Base-by-base conservation (phyloP, 1,140 invertebrate species). In the Prorops nasuta region DNA sequence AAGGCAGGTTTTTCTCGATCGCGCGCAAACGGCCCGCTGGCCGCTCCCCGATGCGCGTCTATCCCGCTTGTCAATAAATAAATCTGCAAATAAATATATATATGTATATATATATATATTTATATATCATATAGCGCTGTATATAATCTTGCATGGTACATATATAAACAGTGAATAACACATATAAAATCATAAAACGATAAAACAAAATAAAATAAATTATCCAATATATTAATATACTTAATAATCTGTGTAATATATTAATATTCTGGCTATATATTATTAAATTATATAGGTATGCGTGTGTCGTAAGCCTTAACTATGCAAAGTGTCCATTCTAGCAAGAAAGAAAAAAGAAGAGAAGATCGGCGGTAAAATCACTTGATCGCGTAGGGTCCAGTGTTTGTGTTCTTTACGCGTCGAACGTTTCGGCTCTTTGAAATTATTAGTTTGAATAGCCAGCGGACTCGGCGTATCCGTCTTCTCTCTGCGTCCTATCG, bases 181-280 rank as follows among this genome's bases (percentile, higher is more conserved):
- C 71, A 66, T 69, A 71, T 76, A 77, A 76, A 76, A 76, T 76
- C 69, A 73, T 74, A 76, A 77, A 77, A 77, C 72, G 67, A 72
- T 74, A 76, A 77, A 74, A 77, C 71, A 74, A 74, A 77, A 76
- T 74, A 74, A 70, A 77, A 74, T 70, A 71, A 71, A 70, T 71
- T 69, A 75, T 73, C 59, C 61, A 67, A 74, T 74, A 77, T 76
- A 77, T 74, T 74, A 70, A 65, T 65, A 69, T 74, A 64, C 60
- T 64, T 65, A 69, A 69, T 63, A 65, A 69, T 70, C 68, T 76
- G 69, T 53, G 50, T 68, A 67, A 77, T 76, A 76, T 75, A 73
- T 75, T 72, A 74, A 74, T 76, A 71, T 72, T 76, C 65, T 74
- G 65, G 56, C 19, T 44, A 41, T 51, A 43, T 49, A 38, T 31